Conservation (phyloP, 2,888 invertebrate species). For the Ametastegia equiseti region DNA sequence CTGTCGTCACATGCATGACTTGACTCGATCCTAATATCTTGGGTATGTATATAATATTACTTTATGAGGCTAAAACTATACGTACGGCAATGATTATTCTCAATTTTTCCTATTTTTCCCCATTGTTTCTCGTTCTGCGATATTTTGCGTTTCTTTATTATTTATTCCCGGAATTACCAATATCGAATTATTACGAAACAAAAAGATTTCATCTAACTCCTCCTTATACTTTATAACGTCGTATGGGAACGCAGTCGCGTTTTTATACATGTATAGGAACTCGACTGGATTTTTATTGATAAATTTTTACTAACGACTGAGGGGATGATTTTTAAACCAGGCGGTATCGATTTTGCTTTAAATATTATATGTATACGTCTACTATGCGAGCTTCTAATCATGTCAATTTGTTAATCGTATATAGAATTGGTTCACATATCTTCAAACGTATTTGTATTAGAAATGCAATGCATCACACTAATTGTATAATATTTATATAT, state of each 20-base stretch:
- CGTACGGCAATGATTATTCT: not conserved
- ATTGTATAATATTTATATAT: not conserved
- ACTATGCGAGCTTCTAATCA: constrained; percentile 12
- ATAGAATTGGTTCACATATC: not conserved
- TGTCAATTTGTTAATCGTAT: not conserved
- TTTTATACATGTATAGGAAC: constrained; percentile 6
- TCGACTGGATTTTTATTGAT: constrained; percentile 23
- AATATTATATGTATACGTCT: not conserved
- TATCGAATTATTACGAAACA: not conserved
- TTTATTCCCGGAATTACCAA: constrained; percentile 33
- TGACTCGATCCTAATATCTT: constrained; percentile 35
- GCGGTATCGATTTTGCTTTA: not conserved
- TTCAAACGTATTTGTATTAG: not conserved
- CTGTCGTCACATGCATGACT: constrained; percentile 34
- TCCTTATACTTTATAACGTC: not conserved
- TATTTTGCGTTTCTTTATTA: not conserved
- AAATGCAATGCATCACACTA: constrained; percentile 11
- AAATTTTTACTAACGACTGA: not conserved
- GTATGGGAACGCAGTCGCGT: not conserved
- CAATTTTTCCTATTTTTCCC: not conserved
- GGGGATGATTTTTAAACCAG: not conserved
- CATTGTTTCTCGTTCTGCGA: not conserved
- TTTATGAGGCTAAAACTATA: constrained; percentile 28
- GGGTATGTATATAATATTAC: not conserved
- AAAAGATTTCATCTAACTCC: not conserved